Evolutionary conservation across 2,888 invertebrate genomes (phyloP).

Genomic region (Nomada fabriciana): DNA sequence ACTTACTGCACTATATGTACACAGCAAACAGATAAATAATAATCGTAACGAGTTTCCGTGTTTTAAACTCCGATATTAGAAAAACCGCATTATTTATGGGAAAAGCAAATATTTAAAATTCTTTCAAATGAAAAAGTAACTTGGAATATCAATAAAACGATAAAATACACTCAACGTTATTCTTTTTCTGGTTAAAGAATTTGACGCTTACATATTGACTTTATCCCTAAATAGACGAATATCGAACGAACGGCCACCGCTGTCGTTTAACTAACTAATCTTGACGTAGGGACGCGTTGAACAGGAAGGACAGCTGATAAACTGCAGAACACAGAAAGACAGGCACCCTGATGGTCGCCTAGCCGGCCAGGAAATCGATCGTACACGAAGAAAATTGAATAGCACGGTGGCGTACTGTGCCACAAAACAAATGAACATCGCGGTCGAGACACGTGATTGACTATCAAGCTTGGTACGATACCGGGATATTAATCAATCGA

Average conservation of each 20-base stretch:
- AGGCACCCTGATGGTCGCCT: background rate
- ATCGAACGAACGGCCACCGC: background rate
- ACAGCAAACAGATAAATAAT: no score
- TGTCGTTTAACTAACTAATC: background rate
- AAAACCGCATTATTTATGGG: no score
- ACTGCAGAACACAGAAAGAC: slow-evolving; percentile 19
- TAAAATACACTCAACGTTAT: no score
- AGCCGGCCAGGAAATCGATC: slow-evolving; percentile 59
- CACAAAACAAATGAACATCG: slow-evolving; percentile 80
- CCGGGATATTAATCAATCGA: slow-evolving; percentile 66
- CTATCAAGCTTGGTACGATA: slow-evolving; percentile 71
- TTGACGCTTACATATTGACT: background rate
- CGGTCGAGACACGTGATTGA: slow-evolving; percentile 74
- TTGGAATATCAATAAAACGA: no score
- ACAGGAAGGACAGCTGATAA: slow-evolving; percentile 29
- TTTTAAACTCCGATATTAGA: no score
- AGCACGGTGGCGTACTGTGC: slow-evolving; percentile 62
- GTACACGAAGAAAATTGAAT: slow-evolving; percentile 75
- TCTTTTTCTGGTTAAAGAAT: no score
- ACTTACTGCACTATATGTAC: no score
- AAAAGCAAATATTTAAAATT: no score
- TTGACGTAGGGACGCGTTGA: background rate
- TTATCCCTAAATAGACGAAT: background rate
- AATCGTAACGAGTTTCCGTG: no score
- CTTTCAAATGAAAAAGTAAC: no score